Conservation (phyloP, 2,888 invertebrate genomes). For the Synergus gifuensis region DNA sequence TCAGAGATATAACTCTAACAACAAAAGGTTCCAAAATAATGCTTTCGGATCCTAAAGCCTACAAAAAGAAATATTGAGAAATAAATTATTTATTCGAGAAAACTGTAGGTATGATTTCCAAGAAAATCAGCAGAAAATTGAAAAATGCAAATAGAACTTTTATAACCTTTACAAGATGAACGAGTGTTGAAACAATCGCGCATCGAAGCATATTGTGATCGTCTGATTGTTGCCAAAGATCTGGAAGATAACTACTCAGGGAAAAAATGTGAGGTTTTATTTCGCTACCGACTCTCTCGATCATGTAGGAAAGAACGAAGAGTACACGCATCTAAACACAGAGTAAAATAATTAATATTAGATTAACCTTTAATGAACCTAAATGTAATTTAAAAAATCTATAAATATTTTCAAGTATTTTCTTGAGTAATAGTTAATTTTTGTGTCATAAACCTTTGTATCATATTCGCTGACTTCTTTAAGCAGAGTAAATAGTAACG, state of each 20-base stretch:
- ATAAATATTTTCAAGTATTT: neutral
- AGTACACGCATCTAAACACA: slow-evolving; percentile 89
- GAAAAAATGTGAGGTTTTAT: slow-evolving; percentile 85
- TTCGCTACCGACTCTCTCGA: slow-evolving; percentile 89
- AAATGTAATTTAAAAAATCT: too few relatives aligned
- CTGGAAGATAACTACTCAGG: slow-evolving; percentile 90
- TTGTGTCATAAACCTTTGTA: slow-evolving; percentile 84
- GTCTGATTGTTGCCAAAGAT: slow-evolving; percentile 92
- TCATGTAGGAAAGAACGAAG: slow-evolving; percentile 92
- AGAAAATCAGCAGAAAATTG: neutral
- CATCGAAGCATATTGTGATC: slow-evolving; percentile 94
- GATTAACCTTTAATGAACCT: neutral
- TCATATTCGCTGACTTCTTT: slow-evolving; percentile 95
- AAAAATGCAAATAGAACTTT: slow-evolving; percentile 18
- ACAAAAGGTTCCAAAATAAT: slow-evolving; percentile 79
- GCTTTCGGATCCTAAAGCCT: slow-evolving; percentile 79
- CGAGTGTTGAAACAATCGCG: slow-evolving; percentile 92
- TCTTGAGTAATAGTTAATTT: neutral
- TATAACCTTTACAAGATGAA: slow-evolving; percentile 89
- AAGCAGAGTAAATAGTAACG: slow-evolving; percentile 89
- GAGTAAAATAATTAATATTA: slow-evolving; percentile 49
- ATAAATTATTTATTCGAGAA: neutral
- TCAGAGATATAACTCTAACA: slow-evolving; percentile 83
- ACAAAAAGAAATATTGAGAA: slow-evolving; percentile 48
- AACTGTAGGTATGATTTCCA: too few relatives aligned